Base-by-base conservation (phyloP, 1,140 invertebrate genomes). In the Caenorhabditis inopinata region DNA sequence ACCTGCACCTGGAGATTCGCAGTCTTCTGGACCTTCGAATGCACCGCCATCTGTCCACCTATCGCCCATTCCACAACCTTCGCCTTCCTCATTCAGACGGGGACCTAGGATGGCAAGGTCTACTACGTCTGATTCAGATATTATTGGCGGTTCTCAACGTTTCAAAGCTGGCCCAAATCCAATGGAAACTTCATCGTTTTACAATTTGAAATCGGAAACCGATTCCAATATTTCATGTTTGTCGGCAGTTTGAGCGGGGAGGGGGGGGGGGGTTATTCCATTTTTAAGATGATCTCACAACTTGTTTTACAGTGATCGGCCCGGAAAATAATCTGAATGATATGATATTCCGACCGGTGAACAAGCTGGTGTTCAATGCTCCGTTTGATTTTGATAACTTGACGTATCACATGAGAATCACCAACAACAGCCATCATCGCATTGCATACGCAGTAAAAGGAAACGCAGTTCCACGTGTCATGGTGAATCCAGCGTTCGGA, bases 381-480 rank as follows among this genome's bases (percentile, higher is more conserved):
- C 78, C 78, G 16, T 79, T 79, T 27, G 68, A 79, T 46, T 58
- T 32, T 27, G 78, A 79, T 16, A 79, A 79, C 23, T 9, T 79
- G 45, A 79, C 78, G 2, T 79, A 79, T 42, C 78, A 79, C 38
- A 79, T 79, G 62, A 74, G 45, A 32, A 27, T 74, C 23, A 74
- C 42, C 35, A 79, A 79, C 46, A 79, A 74, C 78, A 68, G 51
- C 16, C 38, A 38, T 38, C 68, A 79, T 45, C 58, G 48, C 18
- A 79, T 79, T 6, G 78, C 58, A 1, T 79, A 68, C 48, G 78
- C 78, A 18, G 32, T 79, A 23, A 79, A 79, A 38, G 35, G 77
- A 23, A 79, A 79, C 38, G 21, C 38, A 1, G 62, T 79, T 14
- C 77, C 77, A 23, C 77, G 77, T 51, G 47, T 79, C 49, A 68